Percentiles rank a stretch among this genome's conserved stretches.
Evolutionary conservation across 1,140 invertebrate species (phyloP).

Genomic region (Ruditapes philippinarum): DNA sequence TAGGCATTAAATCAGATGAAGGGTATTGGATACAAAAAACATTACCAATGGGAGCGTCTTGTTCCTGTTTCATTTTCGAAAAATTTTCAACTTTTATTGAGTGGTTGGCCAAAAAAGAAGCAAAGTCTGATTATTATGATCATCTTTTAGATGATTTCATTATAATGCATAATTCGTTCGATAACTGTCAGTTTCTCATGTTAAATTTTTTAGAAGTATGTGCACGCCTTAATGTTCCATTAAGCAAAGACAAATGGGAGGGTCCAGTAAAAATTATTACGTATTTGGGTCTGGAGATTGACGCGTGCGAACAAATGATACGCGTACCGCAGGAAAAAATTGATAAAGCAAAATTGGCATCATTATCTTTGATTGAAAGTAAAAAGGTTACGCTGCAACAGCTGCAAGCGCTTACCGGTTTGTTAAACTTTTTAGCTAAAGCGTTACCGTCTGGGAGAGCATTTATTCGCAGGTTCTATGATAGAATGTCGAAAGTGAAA

Average conservation of each 20-base stretch:
- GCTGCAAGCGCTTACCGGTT: neutral
- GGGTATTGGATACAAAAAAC: neutral
- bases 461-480: conserved; percentile 40
- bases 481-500: conserved; percentile 14
- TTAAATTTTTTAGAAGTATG: neutral
- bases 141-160: conserved; percentile 1
- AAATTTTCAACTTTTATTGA: conserved; percentile 11
- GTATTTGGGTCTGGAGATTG: neutral
- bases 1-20: neutral
- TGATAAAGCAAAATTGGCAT: neutral
- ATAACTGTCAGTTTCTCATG: neutral
- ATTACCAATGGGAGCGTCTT: neutral
- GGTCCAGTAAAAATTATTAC: neutral
- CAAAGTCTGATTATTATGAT: neutral
- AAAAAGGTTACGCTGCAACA: neutral
- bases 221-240: neutral
- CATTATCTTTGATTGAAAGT: too few relatives aligned
- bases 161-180: neutral
- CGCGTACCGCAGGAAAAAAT: neutral
- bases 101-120: neutral
- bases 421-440: too few relatives aligned
- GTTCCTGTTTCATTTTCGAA: neutral
- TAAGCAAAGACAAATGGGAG: neutral
- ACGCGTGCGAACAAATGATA: neutral
- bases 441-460: neutral